Evolutionary conservation across 2,797 vertebrate species (phyloP), one percentile per base, ranked within the genome.

Genomic region (Poeciliopsis turneri): DNA sequence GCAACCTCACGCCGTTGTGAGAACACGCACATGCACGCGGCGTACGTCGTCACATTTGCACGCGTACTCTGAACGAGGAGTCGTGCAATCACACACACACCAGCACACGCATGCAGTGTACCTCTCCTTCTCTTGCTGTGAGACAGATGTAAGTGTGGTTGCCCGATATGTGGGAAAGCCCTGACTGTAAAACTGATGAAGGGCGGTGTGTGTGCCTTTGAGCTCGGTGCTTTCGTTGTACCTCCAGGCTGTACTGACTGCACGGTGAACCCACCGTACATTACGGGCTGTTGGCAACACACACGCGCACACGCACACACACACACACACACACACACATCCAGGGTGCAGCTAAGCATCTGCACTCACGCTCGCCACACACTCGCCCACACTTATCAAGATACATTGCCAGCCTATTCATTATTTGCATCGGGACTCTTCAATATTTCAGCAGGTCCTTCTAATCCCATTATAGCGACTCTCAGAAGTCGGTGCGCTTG

Each of bases 401-500:
- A 91, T 80, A 81, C 85, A 88, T 88, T 88, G 82, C 78, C 78
- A 85, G 79, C 87, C 90, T 92, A 90, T 94, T 94, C 89, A 94
- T 95, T 93, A 91, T 93, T 91, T 92, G 90, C 88, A 91, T 90
- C 82, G 78, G 82, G 87, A 96, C 96, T 97, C 96, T 97, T 98
- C 96, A 96, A 97, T 98, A 97, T 98, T 99, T 97, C 96, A 98
- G 97, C 96, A 97, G 96, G 97, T 95, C 96, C 94, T 94, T 95
- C 96, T 98, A 97, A 98, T 98, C 96, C 95, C 95, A 97, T 98
- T 97, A 97, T 95, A 94, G 95, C 76, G 84, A 84, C 55, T 86
- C 85, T 88, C 79, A 87, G 87, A 88, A 88, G 86, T 79, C 73
- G 10, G 55, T 45, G 72, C 61, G 59, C 73, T 36, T 82, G 68